Evolutionary conservation across 2,888 invertebrate genomes (phyloP).

Genomic region (Cataglyphis livida): DNA sequence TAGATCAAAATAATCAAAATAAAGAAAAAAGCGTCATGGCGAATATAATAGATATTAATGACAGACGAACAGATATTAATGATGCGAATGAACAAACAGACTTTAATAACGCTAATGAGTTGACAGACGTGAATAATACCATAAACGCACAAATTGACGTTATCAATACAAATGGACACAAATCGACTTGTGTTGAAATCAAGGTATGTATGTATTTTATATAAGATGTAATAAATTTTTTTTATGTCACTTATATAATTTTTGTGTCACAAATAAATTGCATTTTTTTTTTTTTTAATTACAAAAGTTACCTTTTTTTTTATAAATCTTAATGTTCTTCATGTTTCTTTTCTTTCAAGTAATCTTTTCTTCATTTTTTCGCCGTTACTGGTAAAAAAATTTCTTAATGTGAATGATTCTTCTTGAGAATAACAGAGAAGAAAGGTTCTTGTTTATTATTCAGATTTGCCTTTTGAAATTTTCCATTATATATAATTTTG

Average conservation of each 20-base stretch:
- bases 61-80: neutral
- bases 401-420: neutral
- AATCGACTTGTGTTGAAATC: slow-evolving; percentile 14
- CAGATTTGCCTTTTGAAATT: neutral
- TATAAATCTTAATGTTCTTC: neutral
- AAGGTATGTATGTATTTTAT: slow-evolving; percentile 36
- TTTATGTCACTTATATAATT: neutral
- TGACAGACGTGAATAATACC: neutral
- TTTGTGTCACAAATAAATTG: neutral
- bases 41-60: neutral
- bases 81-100: neutral
- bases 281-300: neutral
- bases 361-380: too few species aligned
- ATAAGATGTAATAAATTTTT: neutral
- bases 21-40: neutral
- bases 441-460: neutral
- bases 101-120: neutral
- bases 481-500: too few species aligned
- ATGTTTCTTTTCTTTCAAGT: neutral
- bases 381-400: neutral
- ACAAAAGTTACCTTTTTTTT: too few species aligned
- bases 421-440: neutral
- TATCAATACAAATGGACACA: neutral
- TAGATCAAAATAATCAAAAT: neutral
- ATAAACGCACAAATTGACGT: neutral